Evolutionary conservation across 2,113 vertebrate genomes (phyloP).

Genomic region (Oriolus oriolus): DNA sequence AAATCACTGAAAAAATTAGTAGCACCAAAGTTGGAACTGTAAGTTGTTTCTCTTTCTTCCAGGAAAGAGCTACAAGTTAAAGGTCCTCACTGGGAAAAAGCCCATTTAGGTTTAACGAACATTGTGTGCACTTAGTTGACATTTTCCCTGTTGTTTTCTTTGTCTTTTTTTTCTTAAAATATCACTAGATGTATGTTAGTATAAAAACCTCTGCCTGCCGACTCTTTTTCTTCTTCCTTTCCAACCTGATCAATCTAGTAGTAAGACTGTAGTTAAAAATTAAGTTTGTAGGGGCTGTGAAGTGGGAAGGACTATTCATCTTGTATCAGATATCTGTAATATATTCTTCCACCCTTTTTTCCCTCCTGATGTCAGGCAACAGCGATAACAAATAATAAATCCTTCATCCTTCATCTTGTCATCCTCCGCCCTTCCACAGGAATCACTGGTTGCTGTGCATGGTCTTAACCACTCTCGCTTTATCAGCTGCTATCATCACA

Average conservation of each 20-base stretch:
- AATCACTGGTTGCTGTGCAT: background rate
- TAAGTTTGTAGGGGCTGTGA: background rate
- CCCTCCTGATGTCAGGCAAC: background rate
- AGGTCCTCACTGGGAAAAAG: background rate
- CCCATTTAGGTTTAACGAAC: background rate
- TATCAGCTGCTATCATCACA: background rate
- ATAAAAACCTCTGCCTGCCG: background rate
- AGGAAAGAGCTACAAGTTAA: background rate
- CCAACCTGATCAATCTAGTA: background rate
- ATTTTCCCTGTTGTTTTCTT: background rate
- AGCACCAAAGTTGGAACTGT: background rate
- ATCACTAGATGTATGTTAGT: background rate
- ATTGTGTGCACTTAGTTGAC: background rate
- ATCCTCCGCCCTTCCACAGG: accelerated
- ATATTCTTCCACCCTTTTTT: background rate
- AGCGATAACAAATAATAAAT: background rate
- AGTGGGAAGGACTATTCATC: background rate
- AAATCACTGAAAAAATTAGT: background rate
- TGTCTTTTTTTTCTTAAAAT: background rate
- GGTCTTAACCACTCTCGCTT: background rate
- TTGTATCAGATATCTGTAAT: background rate
- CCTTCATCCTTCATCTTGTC: background rate
- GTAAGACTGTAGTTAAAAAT: background rate
- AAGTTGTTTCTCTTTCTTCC: background rate
- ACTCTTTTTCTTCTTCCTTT: background rate